Base-by-base conservation (phyloP, 2,113 vertebrate genomes). In the Leucopsar rothschildi region DNA sequence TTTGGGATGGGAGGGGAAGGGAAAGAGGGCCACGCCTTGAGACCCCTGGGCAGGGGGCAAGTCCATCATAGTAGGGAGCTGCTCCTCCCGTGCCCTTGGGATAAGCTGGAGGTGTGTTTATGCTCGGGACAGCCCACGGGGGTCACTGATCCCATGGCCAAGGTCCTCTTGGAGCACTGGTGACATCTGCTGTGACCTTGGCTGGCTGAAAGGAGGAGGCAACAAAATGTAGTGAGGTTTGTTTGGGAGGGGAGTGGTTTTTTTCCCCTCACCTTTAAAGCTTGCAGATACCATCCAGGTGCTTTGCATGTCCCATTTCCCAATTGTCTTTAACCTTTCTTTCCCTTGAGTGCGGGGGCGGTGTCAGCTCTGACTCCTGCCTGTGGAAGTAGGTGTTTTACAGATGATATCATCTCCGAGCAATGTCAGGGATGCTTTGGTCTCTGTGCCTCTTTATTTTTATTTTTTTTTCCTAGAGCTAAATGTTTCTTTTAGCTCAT, bases 401-500 rank as follows among this genome's bases (percentile, higher is more conserved):
- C 3, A 13, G 47, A 83, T 92, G 81, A 89, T 63, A 82, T 71
- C 91, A 93, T 89, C 77, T 68, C 19, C 2, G 0, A 92, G 81
- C 83, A 71, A 89, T 91, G 81, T 84, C 83, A 75, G 77, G 20
- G 93, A 78, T 64, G 86, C 86, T 90, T 93, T 88, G 61, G 72
- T 78, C 60, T 77, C 55, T 69, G 6, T 44, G 52, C 50, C 47
- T 66, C 22, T 40, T 40, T 25, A 16, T 71, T 82, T 73, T 71
- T 55, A 22, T 70, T 72, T 53, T 82, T 82, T 60, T 44, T 56
- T 37, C 92, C 71, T 75, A 40, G 64, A 89, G 86, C 83, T 94
- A 59, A 91, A 29, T 71, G 61, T 92, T 95, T 95, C 86, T 89
- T 82, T 81, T n/a, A 93, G 89, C 61, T 88, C 52, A 25, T 20